Base-by-base conservation (phyloP, 2,113 vertebrate species). In the Phalacrocorax aristotelis region DNA sequence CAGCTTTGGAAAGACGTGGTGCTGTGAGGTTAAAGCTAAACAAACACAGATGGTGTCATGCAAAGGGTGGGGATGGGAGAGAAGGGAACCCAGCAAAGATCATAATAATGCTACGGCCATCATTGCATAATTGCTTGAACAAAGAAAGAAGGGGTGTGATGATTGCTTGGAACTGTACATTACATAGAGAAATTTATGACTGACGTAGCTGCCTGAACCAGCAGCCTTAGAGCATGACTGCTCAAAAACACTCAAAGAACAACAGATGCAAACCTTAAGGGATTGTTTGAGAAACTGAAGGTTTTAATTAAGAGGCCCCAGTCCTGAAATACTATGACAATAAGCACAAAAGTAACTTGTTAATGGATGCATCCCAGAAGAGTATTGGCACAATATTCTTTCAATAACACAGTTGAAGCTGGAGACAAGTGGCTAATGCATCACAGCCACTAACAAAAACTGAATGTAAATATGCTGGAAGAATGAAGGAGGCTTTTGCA, bases 401-500 rank as follows among this genome's bases (percentile, higher is more conserved):
- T 71, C 77, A 89, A 11, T 89, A 85, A 79, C 11, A 57, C 46
- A 81, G 51, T 11, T 86, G 76, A 95, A 83, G 79, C 58, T 90
- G 72, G 58, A 96, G 81, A 87, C 72, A 89, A 96, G 87, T 93
- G 84, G 69, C 61, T 96, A 89, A 87, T 89, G 89, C 81, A 64
- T 91, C 87, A 79, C 0, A 15, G 69, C 49, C 87, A 94, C 81
- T 87, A 79, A 91, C 13, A 91, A 89, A 91, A 89, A 19, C 42
- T 64, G 77, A 91, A 82, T 57, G 54, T 85, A 94, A 95, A 72
- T 82, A 95, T 9, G 12, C 26, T 0, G 27, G 76, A 87, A 87
- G 65, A 93, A 75, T 60, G 65, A 82, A 87, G 48, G 44, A 82
- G 34, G 22, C 18, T 89, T 93, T 91, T 91, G 89, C 69, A 48